Conservation (phyloP, 2,888 invertebrate genomes). For the Leucozona laternaria region DNA sequence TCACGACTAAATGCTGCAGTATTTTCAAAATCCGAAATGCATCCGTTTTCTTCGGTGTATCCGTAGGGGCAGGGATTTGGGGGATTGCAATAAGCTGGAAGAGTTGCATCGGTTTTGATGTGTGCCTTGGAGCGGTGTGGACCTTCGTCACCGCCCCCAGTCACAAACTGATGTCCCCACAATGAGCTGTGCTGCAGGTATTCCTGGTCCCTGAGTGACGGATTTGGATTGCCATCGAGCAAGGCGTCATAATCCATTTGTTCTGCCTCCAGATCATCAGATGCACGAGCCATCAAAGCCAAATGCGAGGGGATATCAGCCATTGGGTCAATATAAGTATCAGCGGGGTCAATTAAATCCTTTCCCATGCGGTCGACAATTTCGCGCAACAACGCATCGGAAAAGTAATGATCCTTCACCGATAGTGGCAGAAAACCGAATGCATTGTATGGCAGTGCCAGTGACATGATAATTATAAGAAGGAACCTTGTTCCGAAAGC, state of each 20-base stretch:
- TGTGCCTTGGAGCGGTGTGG: conserved; percentile 84
- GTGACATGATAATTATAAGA: conserved; percentile 31
- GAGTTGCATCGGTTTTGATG: conserved; percentile 94
- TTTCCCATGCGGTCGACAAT: conserved; percentile 91
- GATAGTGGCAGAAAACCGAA: conserved; percentile 59
- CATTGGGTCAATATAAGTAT: conserved; percentile 83
- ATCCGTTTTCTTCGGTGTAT: conserved; percentile 93
- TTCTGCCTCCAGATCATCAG: conserved; percentile 86
- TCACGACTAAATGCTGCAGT: conserved; percentile 97
- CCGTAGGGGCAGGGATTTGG: conserved; percentile 99
- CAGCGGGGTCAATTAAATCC: conserved; percentile 87
- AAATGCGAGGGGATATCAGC: conserved; percentile 81
- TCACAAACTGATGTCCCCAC: conserved; percentile 90
- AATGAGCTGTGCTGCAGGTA: conserved; percentile 92
- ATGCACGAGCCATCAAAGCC: conserved; percentile 85
- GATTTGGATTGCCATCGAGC: conserved; percentile 88
- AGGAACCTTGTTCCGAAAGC: conserved; percentile 30
- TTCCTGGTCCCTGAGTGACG: conserved; percentile 94
- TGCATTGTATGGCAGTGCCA: conserved; percentile 44
- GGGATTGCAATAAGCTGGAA: conserved; percentile 99
- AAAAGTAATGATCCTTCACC: conserved; percentile 87
- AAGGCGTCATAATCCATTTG: conserved; percentile 90
- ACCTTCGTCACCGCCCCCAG: conserved; percentile 90
- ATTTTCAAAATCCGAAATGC: conserved; percentile 96
- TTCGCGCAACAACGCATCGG: conserved; percentile 90